A percentile compares a stretch with the other conserved stretches of the same genome.
Conservation (phyloP, 2,113 vertebrate genomes). For the Crypturellus undulatus region DNA sequence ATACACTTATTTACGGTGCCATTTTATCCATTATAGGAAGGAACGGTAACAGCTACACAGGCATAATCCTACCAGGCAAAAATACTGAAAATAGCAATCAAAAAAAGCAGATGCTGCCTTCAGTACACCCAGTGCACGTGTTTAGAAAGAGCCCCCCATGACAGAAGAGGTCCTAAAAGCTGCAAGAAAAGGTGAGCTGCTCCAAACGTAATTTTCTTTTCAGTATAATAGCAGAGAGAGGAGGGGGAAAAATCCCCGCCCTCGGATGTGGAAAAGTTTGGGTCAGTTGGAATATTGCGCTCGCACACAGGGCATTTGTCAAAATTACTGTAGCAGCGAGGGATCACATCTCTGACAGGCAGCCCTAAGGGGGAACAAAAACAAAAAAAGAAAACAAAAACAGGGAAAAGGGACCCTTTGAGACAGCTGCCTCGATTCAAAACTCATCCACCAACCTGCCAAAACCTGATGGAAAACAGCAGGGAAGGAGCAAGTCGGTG, state of each 20-base stretch:
- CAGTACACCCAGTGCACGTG: background rate
- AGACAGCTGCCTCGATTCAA: background rate
- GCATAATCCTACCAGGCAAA: background rate
- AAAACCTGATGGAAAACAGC: background rate
- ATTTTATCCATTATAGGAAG: background rate
- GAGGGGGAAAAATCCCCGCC: background rate
- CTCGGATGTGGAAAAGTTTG: background rate
- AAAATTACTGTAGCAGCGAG: background rate
- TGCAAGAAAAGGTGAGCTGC: background rate
- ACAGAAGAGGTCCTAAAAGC: background rate
- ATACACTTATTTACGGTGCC: background rate
- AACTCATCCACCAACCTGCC: background rate
- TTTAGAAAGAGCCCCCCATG: background rate
- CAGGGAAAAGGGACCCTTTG: too few species aligned
- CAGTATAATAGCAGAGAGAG: background rate
- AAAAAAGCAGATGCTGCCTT: background rate
- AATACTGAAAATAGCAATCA: slow-evolving; percentile 5
- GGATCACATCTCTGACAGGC: background rate
- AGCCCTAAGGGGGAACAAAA: rapidly evolving
- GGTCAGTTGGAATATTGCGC: background rate
- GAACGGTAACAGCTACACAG: background rate
- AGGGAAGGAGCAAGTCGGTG: background rate
- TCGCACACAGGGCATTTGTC: background rate
- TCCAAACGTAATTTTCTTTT: background rate
- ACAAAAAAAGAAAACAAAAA: background rate